These are phyloP conservation scores for Microtus oregoni DNA, from an alignment of 2,113 vertebrate species.

Conservation along the genomic window DNA sequence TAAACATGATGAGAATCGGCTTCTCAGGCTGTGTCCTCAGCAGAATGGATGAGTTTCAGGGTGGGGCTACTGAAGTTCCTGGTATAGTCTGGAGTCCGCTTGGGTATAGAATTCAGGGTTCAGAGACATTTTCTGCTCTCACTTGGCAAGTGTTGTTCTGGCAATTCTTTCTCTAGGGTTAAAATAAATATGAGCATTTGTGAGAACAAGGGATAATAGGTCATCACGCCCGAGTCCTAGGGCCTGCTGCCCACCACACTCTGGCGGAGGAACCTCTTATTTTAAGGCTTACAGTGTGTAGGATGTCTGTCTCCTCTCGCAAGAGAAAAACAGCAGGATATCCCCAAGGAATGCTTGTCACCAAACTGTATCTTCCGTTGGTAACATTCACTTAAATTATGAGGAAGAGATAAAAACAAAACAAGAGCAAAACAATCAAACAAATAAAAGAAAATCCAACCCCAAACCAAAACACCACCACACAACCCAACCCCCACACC, in stretches of 20 bases:
- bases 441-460: not conserved
- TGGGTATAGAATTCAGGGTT: not conserved
- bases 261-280: not conserved
- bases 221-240: not conserved
- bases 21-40: not conserved
- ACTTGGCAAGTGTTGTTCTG: not conserved
- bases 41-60: not conserved
- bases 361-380: not conserved
- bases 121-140: not conserved
- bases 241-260: not conserved
- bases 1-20: not conserved
- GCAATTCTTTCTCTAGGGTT: not conserved
- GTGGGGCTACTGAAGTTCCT: rapidly evolving
- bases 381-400: not conserved
- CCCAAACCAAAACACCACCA: not conserved
- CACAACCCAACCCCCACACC: not conserved
- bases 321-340: not conserved
- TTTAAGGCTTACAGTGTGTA: not conserved
- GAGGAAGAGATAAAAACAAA: not conserved
- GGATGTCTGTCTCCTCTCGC: not conserved
- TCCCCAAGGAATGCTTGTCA: not conserved
- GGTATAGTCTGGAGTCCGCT: not conserved
- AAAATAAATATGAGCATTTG: not conserved
- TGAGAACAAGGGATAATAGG: not conserved
- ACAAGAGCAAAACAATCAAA: not conserved